Base-by-base conservation (phyloP, 64 coral and sea anemone species). In the Trachythela sp. region DNA sequence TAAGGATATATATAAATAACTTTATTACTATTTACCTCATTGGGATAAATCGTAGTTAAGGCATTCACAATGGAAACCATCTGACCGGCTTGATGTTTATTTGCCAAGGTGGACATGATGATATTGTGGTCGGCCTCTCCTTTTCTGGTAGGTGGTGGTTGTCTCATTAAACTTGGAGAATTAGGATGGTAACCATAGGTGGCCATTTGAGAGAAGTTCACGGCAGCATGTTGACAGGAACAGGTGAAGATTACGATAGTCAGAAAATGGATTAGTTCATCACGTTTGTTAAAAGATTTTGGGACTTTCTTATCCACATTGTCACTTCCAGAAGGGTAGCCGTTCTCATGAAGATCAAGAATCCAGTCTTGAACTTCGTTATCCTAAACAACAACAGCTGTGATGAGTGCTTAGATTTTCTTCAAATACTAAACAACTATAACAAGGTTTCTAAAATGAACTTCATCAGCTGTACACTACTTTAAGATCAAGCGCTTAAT, bases 311-410 rank as follows among this genome's bases (percentile, higher is more conserved):
- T 87, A 26, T 93, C 92, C 32, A 54, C 43, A 22, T 89, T 87
- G 41, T 87, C 92, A 14, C 29, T 71, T 49, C 88, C 89, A 31
- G 85, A 58, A 8, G 80, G 56, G 37, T 77, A 89, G 42, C 92
- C 92, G 42, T 93, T 93, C 32, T 93, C 88, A 87, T 90, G 83
- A 29, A 93, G 64, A 43, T 90, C 92, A 48, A 36, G 31, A 77
- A 90, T 72, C 88, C 88, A 93, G 36, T 87, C 64, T 80, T 93
- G 92, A 40, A 93, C 51, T 36, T 93, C 92, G 38, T 38, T 5
- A 39, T 93, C 92, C 48, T 77, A 42, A 39, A 80, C 75, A 64
- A 20, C 7, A 20, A 64, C 20, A 64, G 15, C 24, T 59, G 15
- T 22, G 14, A 59, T 59, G 15, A 45, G 11, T 45, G n/a, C n/a